Evolutionary conservation across 2,113 vertebrate genomes (phyloP).

Genomic region (Aythya baeri): DNA sequence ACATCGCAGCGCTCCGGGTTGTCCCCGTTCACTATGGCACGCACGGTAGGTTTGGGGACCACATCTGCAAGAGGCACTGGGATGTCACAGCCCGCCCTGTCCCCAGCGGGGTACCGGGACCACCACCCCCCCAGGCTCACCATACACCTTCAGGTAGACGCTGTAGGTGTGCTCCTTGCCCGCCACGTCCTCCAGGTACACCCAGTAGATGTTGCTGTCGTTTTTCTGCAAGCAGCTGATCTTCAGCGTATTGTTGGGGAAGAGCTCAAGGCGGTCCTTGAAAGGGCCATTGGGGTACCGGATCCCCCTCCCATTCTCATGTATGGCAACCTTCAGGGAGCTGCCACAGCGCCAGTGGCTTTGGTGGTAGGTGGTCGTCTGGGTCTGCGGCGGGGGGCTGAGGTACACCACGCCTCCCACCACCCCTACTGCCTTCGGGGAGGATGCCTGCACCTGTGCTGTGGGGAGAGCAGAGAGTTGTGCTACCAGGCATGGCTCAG

Average conservation of each 20-base stretch:
- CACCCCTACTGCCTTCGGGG: fast-evolving
- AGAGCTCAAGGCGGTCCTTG: neutral
- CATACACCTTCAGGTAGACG: fast-evolving
- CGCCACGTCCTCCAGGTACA: fast-evolving
- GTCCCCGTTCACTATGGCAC: fast-evolving
- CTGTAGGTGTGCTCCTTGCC: neutral
- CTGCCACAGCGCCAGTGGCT: neutral
- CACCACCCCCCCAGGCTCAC: neutral
- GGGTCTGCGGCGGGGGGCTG: neutral
- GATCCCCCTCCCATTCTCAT: fast-evolving
- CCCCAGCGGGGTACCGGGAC: fast-evolving
- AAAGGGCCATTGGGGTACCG: neutral
- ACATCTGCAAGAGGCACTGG: neutral
- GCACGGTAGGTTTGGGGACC: neutral
- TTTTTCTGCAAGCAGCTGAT: fast-evolving
- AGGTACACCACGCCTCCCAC: neutral
- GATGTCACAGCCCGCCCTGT: neutral
- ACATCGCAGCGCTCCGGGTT: fast-evolving
- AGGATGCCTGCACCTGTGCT: fast-evolving
- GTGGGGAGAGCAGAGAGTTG: fast-evolving
- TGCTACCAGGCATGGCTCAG: fast-evolving
- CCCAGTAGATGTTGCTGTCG: neutral
- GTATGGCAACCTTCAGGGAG: fast-evolving
- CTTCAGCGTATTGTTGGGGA: neutral
- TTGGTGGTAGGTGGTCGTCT: fast-evolving